Evolutionary conservation across 2,113 vertebrate genomes (phyloP).

Genomic region (Coptodon rendalli): DNA sequence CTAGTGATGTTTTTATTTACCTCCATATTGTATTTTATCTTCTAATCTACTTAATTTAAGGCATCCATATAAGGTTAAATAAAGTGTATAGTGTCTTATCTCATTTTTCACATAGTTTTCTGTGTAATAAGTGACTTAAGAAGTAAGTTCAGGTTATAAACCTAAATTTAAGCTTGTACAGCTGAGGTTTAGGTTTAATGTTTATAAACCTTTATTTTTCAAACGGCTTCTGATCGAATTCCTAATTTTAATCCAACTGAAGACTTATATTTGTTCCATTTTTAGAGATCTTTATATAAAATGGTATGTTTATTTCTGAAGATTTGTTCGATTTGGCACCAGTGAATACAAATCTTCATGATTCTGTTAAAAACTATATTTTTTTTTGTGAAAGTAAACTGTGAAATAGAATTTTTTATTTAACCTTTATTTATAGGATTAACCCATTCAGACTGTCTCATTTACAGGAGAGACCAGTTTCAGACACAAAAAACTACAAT

Average conservation of each 20-base stretch:
- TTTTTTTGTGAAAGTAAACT: not conserved
- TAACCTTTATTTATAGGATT: not conserved
- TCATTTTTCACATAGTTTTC: not conserved
- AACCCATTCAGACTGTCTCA: not conserved
- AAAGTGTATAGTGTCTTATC: not conserved
- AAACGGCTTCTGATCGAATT: not conserved
- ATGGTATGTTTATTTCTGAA: not conserved
- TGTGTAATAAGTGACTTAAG: not conserved
- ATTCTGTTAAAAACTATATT: not conserved
- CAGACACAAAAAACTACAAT: not conserved
- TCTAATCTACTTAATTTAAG: not conserved
- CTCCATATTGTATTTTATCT: not conserved
- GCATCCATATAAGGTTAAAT: not conserved
- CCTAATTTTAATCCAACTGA: not conserved
- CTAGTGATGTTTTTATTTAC: not conserved
- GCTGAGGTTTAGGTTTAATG: not conserved
- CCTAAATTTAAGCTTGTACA: not conserved
- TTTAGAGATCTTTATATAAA: not conserved
- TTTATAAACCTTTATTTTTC: not conserved
- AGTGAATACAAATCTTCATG: not conserved
- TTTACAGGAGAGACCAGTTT: not conserved
- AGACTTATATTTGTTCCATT: not conserved
- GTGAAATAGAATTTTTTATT: not conserved
- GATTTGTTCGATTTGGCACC: accelerated
- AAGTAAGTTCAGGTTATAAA: not conserved